Evolutionary conservation across 2,888 invertebrate genomes (phyloP).

Genomic region (Pocota personata): DNA sequence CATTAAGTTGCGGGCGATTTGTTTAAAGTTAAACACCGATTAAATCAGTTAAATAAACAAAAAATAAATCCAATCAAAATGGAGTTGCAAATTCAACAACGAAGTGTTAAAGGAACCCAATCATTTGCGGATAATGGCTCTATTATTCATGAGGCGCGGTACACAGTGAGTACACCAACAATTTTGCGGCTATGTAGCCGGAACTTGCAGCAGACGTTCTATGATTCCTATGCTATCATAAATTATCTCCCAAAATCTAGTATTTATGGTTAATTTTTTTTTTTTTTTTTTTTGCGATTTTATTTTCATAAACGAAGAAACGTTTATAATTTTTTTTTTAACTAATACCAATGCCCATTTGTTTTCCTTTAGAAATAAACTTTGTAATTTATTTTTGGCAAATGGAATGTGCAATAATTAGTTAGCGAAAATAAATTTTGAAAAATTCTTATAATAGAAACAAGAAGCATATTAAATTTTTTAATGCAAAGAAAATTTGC

Average conservation of each 20-base stretch:
- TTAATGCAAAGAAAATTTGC: neutral
- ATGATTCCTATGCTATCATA: neutral
- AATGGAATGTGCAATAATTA: constrained; percentile 7
- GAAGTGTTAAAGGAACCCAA: constrained; percentile 77
- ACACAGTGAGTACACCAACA: constrained; percentile 79
- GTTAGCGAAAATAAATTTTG: constrained; percentile 8
- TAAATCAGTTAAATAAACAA: constrained; percentile 16
- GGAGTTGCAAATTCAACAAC: constrained; percentile 80
- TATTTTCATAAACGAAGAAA: neutral
- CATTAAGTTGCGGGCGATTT: constrained; percentile 2
- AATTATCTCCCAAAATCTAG: neutral
- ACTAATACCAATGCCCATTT: neutral
- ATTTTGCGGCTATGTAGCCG: neutral
- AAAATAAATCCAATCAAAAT: constrained; percentile 73
- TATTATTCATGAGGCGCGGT: constrained; percentile 79
- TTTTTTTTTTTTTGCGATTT: no score
- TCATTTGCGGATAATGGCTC: constrained; percentile 77
- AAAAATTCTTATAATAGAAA: constrained; percentile 1
- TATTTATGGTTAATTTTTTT: neutral
- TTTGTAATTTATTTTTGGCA: constrained; percentile 30
- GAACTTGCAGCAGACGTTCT: neutral
- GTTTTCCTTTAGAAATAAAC: constrained; percentile 2
- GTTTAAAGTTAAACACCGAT: constrained; percentile 5
- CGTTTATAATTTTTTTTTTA: neutral
- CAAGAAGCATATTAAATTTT: neutral